These are phyloP conservation scores for Halichoeres trimaculatus DNA, from an alignment of 2,113 vertebrate species.

Conservation along the genomic window DNA sequence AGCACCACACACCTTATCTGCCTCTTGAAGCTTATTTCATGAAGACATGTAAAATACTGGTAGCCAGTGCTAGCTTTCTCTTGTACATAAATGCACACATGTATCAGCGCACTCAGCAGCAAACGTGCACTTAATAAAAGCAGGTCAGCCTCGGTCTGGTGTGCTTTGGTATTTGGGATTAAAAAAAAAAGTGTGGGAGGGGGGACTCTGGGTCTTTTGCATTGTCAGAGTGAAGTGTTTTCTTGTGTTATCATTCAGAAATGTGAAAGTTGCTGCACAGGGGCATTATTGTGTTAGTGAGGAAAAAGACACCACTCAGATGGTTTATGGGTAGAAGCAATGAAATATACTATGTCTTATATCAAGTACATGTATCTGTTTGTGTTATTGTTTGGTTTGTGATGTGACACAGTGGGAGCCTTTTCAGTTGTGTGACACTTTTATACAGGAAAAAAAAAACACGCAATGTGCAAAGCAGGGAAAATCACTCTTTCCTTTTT, in stretches of 20 bases:
- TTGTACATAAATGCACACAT: slow-evolving; percentile 34
- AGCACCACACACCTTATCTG: slow-evolving; percentile 71
- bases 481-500: slow-evolving; percentile 52
- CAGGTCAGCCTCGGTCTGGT: slow-evolving; percentile 39
- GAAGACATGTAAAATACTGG: slow-evolving; percentile 52
- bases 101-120: slow-evolving; percentile 17
- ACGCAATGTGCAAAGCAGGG: slow-evolving; percentile 68
- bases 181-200: slow-evolving; percentile 1
- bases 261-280: slow-evolving; percentile 78
- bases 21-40: slow-evolving; percentile 59
- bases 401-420: slow-evolving; percentile 53
- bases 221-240: slow-evolving; percentile 71
- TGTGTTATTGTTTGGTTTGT: slow-evolving; percentile 56
- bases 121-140: slow-evolving; percentile 62
- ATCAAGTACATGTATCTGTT: slow-evolving; percentile 51
- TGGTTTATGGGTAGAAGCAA: slow-evolving; percentile 73
- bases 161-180: slow-evolving; percentile 51
- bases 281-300: slow-evolving; percentile 78
- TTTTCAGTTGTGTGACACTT: slow-evolving; percentile 60
- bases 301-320: slow-evolving; percentile 62
- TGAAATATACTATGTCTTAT: slow-evolving; percentile 55
- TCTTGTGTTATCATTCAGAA: slow-evolving; percentile 73
- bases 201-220: slow-evolving; percentile 49
- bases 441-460: slow-evolving; percentile 53
- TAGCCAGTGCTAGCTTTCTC: slow-evolving; percentile 43